Evolutionary conservation across 2,113 vertebrate species (phyloP).

Genomic region (Calyptommatus sinebrachiatus): DNA sequence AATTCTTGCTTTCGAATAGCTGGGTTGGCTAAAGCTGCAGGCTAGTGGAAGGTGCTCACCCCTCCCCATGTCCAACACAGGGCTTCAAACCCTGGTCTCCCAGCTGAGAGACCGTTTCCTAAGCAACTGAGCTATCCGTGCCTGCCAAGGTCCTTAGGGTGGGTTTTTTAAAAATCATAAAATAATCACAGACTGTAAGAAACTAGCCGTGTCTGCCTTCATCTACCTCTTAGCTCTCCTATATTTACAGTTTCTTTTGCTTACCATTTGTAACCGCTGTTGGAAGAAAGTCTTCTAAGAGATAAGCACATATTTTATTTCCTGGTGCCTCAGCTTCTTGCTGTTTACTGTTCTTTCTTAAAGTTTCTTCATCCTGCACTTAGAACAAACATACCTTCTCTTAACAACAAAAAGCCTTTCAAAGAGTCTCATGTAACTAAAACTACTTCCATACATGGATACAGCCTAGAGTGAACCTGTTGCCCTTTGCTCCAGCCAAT

Average conservation of each 20-base stretch:
- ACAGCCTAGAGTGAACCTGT: no score
- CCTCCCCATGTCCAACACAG: no score
- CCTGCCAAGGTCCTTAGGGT: background rate
- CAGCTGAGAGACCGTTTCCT: no score
- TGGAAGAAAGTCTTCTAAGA: conserved; percentile 79
- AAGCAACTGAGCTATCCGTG: no score
- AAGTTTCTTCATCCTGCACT: conserved; percentile 60
- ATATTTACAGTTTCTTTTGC: conserved; percentile 26
- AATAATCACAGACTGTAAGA: background rate
- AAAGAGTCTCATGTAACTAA: background rate
- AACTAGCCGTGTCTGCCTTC: background rate
- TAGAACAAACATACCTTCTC: conserved; percentile 15
- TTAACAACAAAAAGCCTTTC: conserved; percentile 14
- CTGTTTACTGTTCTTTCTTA: conserved; percentile 50
- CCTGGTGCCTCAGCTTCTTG: conserved; percentile 55
- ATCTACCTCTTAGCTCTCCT: background rate
- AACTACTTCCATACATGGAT: no score
- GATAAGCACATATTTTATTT: conserved; percentile 74
- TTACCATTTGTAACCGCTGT: conserved; percentile 83
- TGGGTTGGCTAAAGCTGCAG: no score
- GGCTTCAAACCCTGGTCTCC: no score
- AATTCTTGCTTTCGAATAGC: no score
- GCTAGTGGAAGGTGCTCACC: no score
- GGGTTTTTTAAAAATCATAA: background rate
- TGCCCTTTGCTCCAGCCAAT: no score